Conservation (phyloP, 2,888 invertebrate genomes). For the Parthenolecanium corni region DNA sequence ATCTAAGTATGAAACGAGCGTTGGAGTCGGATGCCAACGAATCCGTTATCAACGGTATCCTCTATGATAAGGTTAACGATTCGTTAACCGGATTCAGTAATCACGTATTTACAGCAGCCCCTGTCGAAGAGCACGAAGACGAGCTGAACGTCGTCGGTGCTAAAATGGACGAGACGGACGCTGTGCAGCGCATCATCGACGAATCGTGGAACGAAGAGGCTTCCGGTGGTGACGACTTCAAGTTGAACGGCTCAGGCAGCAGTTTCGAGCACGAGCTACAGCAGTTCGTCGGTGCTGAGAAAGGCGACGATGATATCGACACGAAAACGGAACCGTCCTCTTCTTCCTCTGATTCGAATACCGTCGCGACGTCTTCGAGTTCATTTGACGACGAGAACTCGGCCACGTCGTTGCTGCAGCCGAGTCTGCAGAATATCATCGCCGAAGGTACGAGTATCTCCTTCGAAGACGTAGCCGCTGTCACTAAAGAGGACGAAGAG, state of each 20-base stretch:
- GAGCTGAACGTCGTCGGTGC: not conserved
- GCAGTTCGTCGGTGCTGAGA: slow-evolving; percentile 13
- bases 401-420: not conserved
- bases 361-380: too few species aligned
- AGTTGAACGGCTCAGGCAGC: slow-evolving; percentile 11
- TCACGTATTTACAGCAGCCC: not conserved
- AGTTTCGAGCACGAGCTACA: slow-evolving; percentile 13
- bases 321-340: not conserved
- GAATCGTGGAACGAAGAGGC: slow-evolving; percentile 7
- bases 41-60: slow-evolving; percentile 21
- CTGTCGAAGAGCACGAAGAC: not conserved
- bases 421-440: slow-evolving; percentile 15
- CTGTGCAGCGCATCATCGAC: slow-evolving; percentile 10
- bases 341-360: too few species aligned
- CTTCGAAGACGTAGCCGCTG: not conserved
- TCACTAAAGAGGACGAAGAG: not conserved
- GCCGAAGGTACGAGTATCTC: not conserved
- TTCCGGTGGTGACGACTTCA: slow-evolving; percentile 4
- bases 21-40: slow-evolving; percentile 25
- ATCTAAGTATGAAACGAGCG: slow-evolving; percentile 38
- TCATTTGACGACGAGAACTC: not conserved
- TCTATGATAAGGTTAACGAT: slow-evolving; percentile 20
- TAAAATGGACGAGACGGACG: slow-evolving; percentile 19
- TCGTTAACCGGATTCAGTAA: not conserved
- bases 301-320: not conserved